Conservation (phyloP, 2,113 vertebrate genomes). For the Opisthocomus hoazin region DNA sequence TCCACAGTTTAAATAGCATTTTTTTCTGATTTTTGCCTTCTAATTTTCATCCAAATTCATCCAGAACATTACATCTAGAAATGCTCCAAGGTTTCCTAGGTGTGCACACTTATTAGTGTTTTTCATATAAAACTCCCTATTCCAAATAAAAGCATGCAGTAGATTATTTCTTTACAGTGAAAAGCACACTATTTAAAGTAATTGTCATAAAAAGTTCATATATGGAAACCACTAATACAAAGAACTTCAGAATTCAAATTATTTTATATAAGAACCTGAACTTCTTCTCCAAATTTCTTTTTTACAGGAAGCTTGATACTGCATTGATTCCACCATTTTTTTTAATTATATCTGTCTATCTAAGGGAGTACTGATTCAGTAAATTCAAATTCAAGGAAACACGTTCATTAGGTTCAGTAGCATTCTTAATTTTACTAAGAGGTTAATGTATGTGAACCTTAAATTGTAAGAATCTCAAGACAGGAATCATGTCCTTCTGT, state of each 20-base stretch:
- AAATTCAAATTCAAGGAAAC: slow-evolving; percentile 53
- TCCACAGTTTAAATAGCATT: background rate
- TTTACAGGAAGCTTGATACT: background rate
- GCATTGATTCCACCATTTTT: background rate
- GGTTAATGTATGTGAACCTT: slow-evolving; percentile 28
- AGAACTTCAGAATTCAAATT: background rate
- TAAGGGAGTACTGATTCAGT: slow-evolving; percentile 7
- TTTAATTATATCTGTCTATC: background rate
- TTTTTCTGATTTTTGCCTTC: background rate
- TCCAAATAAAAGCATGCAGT: background rate
- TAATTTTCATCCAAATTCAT: background rate
- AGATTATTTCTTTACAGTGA: background rate
- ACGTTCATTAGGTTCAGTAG: slow-evolving; percentile 29
- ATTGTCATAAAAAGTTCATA: background rate
- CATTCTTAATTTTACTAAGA: slow-evolving; percentile 35
- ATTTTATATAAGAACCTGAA: background rate
- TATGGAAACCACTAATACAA: background rate
- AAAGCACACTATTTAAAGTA: background rate
- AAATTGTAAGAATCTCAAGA: slow-evolving; percentile 18
- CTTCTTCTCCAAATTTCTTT: background rate
- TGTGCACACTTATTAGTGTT: background rate
- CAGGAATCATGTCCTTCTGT: slow-evolving; percentile 40
- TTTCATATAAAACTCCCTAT: background rate
- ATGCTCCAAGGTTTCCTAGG: background rate
- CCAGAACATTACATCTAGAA: background rate